Conservation (phyloP, 1,140 invertebrate genomes). For the Rhyacophila brunnea region DNA sequence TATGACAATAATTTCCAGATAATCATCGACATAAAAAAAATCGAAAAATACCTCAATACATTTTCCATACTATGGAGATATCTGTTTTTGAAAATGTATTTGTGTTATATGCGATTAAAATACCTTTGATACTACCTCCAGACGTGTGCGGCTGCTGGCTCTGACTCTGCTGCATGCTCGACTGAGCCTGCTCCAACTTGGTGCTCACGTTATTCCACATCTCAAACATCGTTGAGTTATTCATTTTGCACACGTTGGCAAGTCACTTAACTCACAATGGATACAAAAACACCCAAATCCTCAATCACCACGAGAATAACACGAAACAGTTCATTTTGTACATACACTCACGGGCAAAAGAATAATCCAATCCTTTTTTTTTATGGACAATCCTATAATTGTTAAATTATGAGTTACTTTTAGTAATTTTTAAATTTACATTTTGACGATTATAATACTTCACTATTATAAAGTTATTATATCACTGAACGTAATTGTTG, state of each 20-base stretch:
- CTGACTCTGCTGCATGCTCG: constrained; percentile 59
- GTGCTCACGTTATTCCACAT: constrained; percentile 83
- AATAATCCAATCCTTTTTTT: no score
- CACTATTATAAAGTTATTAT: no score
- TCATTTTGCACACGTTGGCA: constrained; percentile 37
- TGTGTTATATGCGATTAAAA: constrained; percentile 26
- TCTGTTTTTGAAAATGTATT: not conserved
- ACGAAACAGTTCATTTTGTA: not conserved
- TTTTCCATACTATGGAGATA: no score
- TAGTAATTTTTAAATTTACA: no score
- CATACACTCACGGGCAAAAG: no score
- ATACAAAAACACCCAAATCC: not conserved
- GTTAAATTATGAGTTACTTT: no score
- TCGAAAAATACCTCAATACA: no score
- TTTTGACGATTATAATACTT: no score
- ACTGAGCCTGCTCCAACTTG: constrained; percentile 72
- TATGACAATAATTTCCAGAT: no score
- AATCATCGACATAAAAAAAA: no score
- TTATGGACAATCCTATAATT: no score
- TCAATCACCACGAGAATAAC: not conserved
- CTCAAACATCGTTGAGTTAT: constrained; percentile 77
- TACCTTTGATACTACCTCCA: constrained; percentile 85
- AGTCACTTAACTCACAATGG: not conserved
- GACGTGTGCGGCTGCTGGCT: constrained; percentile 72
- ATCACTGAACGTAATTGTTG: no score